A percentile compares a stretch with the other conserved stretches of the same genome.
Conservation (phyloP, 2,797 vertebrate genomes). For the Melanotaenia maccullochi region DNA sequence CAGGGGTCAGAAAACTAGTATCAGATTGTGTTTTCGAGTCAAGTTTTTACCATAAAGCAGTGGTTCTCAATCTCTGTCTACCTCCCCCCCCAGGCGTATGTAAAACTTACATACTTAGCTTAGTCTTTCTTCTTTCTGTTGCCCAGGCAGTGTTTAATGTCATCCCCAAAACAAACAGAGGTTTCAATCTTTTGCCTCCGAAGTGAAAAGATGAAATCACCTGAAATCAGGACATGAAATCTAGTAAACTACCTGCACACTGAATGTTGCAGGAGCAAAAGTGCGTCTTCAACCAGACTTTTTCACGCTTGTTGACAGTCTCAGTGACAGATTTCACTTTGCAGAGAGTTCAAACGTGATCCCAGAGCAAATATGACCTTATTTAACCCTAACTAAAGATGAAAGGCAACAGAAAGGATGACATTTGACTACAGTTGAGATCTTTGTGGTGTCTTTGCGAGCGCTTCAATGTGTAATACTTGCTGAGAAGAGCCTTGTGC, state of each 20-base stretch:
- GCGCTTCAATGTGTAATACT: constrained; percentile 30
- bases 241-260: too few species aligned
- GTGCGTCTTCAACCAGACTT: neutral
- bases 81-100: too few species aligned
- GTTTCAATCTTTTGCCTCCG: neutral
- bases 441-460: constrained; percentile 32
- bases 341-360: constrained; percentile 11
- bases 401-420: constrained; percentile 13
- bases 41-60: too few species aligned
- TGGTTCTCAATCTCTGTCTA: too few species aligned
- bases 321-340: neutral
- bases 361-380: constrained; percentile 14
- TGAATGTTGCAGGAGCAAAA: neutral
- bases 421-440: constrained; percentile 17
- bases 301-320: constrained; percentile 1
- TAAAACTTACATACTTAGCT: neutral
- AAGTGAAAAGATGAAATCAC: neutral
- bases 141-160: neutral
- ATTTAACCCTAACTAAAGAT: constrained; percentile 33
- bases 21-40: too few species aligned
- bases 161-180: neutral
- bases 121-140: neutral
- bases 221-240: neutral
- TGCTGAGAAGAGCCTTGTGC: constrained; percentile 35
- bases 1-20: too few species aligned